These are phyloP conservation scores for Drepanosiphum platanoidis DNA, from an alignment of 2,888 invertebrate genomes.

Conservation along the genomic window DNA sequence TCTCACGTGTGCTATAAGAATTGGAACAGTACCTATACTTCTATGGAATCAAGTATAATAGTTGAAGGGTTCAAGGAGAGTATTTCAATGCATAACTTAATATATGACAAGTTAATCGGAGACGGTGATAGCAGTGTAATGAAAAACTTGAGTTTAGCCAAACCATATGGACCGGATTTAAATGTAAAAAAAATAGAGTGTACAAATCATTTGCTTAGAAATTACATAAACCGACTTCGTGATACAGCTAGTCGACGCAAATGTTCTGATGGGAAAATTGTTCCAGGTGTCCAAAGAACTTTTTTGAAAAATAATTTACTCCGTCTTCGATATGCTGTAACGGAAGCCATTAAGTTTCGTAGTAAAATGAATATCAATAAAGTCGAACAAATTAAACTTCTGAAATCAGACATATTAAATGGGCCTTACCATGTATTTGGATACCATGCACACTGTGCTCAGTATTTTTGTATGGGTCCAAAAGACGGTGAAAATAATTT, in stretches of 20 bases:
- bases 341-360: too few relatives aligned
- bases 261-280: background rate
- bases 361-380: too few relatives aligned
- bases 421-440: conserved; percentile 11
- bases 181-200: background rate
- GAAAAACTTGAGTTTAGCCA: background rate
- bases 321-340: too few relatives aligned
- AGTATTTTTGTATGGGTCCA: background rate
- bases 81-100: background rate
- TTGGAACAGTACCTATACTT: background rate
- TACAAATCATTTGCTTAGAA: background rate
- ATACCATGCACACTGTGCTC: background rate
- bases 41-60: background rate
- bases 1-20: background rate
- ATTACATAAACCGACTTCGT: background rate
- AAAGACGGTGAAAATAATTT: conserved; percentile 10
- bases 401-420: conserved; percentile 1
- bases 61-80: background rate
- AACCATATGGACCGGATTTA: background rate
- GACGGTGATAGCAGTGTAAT: background rate
- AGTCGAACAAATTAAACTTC: too few relatives aligned
- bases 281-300: too few relatives aligned
- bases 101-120: background rate
- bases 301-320: too few relatives aligned
- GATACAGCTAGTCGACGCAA: background rate